Percentiles rank a stretch among this genome's conserved stretches.
Conservation (phyloP, 1,140 invertebrate genomes). For the Eurosta solidaginis region DNA sequence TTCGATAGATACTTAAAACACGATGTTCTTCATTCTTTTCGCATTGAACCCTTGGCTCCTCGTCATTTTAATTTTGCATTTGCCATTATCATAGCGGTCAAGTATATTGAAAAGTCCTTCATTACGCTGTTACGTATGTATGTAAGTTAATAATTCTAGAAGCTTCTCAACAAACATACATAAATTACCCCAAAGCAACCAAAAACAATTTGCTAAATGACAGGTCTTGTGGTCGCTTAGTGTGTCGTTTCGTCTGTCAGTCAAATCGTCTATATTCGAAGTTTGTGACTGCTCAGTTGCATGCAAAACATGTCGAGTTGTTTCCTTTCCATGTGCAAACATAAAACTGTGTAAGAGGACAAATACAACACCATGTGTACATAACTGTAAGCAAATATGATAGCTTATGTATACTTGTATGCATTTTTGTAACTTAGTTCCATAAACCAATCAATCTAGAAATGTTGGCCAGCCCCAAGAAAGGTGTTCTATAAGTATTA, state of each 20-base stretch:
- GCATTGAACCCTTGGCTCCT: not conserved
- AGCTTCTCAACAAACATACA: not conserved
- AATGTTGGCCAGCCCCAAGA: too few species aligned
- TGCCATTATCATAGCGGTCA: not conserved
- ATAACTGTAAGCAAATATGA: too few species aligned
- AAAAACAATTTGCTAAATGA: not conserved
- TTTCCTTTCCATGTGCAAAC: too few species aligned
- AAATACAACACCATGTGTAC: too few species aligned
- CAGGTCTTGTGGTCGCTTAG: not conserved
- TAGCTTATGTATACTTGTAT: too few species aligned
- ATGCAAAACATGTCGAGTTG: not conserved
- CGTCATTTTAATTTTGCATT: not conserved
- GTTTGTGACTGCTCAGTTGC: not conserved
- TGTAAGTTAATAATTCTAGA: not conserved
- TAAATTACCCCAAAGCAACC: too few species aligned
- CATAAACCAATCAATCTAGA: too few species aligned
- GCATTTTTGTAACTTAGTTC: too few species aligned
- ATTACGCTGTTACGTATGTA: not conserved
- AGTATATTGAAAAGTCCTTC: constrained; percentile 2
- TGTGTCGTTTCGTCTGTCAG: not conserved
- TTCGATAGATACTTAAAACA: too few species aligned
- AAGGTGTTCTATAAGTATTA: too few species aligned
- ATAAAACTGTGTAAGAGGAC: too few species aligned
- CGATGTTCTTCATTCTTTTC: not conserved
- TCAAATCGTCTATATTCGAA: not conserved